A percentile compares a stretch with the other conserved stretches of the same genome.
Evolutionary conservation across 2,113 vertebrate species (phyloP).

Genomic region (Thalassoma bifasciatum): DNA sequence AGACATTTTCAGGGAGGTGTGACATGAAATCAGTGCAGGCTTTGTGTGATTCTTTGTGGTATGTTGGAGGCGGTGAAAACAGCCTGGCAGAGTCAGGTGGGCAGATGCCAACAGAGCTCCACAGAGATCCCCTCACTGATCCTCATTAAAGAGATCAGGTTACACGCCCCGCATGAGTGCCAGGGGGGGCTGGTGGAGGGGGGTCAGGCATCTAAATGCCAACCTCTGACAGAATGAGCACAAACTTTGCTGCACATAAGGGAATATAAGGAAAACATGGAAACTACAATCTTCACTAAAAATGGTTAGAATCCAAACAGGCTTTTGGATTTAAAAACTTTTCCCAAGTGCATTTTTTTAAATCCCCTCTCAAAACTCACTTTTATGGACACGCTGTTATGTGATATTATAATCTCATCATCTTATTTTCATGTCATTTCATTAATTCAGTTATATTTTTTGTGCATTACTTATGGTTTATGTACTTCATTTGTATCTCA

Average conservation of each 20-base stretch:
- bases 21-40: slow-evolving; percentile 39
- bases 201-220: slow-evolving; percentile 46
- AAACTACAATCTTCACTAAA: too few species aligned
- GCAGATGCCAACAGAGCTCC: slow-evolving; percentile 53
- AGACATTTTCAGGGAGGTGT: slow-evolving; percentile 26
- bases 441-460: too few species aligned
- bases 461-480: too few species aligned
- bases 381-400: too few species aligned
- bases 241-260: background rate
- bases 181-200: slow-evolving; percentile 18
- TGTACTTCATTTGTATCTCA: too few species aligned
- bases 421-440: too few species aligned
- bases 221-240: slow-evolving; percentile 42
- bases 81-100: slow-evolving; percentile 43
- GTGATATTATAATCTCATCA: too few species aligned
- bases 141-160: slow-evolving; percentile 66
- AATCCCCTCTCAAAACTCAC: too few species aligned
- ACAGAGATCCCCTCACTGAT: slow-evolving; percentile 56
- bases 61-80: slow-evolving; percentile 32
- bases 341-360: too few species aligned
- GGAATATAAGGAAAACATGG: too few species aligned
- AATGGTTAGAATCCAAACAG: too few species aligned
- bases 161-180: slow-evolving; percentile 42
- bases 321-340: too few species aligned
- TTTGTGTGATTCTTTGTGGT: slow-evolving; percentile 33